Evolutionary conservation across 1,140 invertebrate species (phyloP), one percentile per base, ranked within the genome.

Genomic region (Aradophagus sp.): DNA sequence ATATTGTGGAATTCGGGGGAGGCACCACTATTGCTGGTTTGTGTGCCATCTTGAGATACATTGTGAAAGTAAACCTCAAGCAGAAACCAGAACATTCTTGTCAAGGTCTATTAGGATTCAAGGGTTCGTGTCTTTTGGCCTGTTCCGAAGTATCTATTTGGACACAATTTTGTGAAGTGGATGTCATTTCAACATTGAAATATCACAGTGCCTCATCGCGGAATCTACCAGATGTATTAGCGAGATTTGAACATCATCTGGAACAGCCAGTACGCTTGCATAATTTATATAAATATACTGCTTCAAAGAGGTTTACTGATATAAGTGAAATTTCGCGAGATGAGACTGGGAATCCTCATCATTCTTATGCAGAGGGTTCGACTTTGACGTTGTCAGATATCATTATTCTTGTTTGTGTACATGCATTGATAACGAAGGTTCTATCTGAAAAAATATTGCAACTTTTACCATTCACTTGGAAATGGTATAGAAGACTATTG

Each of bases 111-210:
- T 80, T 95, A 11, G 93, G 94, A 1, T 96, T 95, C 74, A 89
- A 93, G 55, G 88, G 89, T 36, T 89, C 90, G 34, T 95, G 94
- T 78, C 84, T 96, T 1, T 86, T 92, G 61, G 92, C 93, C 6
- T 94, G 93, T 69, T 91, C 93, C 10, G 94, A 97, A 86, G 88
- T 90, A 1, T 97, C 95, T 5, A 87, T 93, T 16, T 97, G 95
- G 95, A 97, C 95, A 0, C 93, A 92, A 75, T 96, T 96, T 79
- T 97, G 95, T 87, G 96, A 98, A 87, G 87, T 95, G 12, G 93
- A 96, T 79, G 84, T 95, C 10, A 86, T 91, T 20, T 79, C 83
- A 13, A 88, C 88, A 6, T 77, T 91, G 0, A 87, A 87, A 80
- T 39, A 23, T 77, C 45, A 29, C 6, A 61, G 58, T 15, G 13